Conservation (phyloP, 2,797 vertebrate species). For the Euthynnus affinis region DNA sequence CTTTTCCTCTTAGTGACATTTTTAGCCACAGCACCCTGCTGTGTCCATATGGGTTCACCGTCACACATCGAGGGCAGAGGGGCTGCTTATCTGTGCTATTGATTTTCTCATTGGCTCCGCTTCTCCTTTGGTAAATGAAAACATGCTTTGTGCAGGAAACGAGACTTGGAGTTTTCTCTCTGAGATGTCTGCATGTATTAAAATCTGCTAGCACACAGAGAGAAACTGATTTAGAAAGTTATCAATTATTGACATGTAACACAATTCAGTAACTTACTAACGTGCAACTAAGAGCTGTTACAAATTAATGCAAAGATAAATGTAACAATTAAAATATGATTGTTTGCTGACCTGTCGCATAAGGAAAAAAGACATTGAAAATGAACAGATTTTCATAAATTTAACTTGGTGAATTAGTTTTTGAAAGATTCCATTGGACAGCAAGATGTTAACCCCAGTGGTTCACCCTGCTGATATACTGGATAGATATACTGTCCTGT, state of each 20-base stretch:
- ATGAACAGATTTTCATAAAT: neutral
- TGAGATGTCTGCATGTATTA: constrained; percentile 61
- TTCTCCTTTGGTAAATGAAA: constrained; percentile 84
- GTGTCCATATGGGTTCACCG: constrained; percentile 78
- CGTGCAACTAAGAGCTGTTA: neutral
- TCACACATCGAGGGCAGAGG: constrained; percentile 81
- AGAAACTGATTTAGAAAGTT: constrained; percentile 26
- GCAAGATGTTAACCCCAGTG: neutral
- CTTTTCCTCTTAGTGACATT: constrained; percentile 71
- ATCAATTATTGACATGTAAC: neutral
- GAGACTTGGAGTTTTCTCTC: constrained; percentile 60
- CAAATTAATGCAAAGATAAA: neutral
- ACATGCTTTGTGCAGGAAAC: constrained; percentile 82
- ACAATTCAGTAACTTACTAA: neutral
- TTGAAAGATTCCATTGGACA: neutral
- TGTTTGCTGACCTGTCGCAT: neutral
- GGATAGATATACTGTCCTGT: neutral
- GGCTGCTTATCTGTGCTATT: constrained; percentile 83
- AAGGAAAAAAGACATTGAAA: neutral
- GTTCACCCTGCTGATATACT: constrained; percentile 2
- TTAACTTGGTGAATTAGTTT: neutral
- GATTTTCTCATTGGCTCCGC: constrained; percentile 83
- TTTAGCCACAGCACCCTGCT: constrained; percentile 75
- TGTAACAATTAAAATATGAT: neutral
- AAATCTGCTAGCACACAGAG: constrained; percentile 45